A percentile compares a stretch with the other conserved stretches of the same genome.
Conservation (phyloP, 37 sponge, comb jelly and placozoan genomes). For the Sycon ciliatum region DNA sequence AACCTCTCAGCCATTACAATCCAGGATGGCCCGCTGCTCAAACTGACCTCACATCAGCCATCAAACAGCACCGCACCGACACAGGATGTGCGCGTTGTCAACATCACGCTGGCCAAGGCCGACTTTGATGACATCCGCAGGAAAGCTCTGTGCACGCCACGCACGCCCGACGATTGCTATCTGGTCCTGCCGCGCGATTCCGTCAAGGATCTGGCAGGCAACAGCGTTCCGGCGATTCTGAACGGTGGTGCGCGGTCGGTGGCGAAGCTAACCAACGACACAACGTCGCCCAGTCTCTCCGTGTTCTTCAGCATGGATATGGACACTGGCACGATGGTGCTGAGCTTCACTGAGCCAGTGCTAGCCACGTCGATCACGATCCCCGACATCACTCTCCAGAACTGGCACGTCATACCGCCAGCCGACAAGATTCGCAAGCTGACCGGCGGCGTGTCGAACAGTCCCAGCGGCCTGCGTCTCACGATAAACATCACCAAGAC, state of each 20-base stretch:
- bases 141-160: background rate
- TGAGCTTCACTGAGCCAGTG: conserved; percentile 23
- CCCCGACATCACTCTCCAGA: conserved; percentile 40
- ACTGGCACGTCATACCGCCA: no score
- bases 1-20: conserved; percentile 10
- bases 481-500: conserved; percentile 29
- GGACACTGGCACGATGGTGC: conserved; percentile 16
- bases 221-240: conserved; percentile 13
- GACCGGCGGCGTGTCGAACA: conserved; percentile 50
- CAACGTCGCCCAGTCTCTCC: conserved; percentile 37
- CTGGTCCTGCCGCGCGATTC: conserved; percentile 12
- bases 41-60: conserved; percentile 1
- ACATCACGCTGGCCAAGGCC: background rate
- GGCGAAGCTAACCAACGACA: conserved; percentile 25
- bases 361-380: conserved; percentile 10
- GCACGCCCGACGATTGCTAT: background rate
- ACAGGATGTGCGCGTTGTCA: background rate
- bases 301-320: conserved; percentile 24
- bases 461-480: conserved; percentile 46
- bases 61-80: background rate
- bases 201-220: conserved; percentile 43
- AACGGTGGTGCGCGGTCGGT: conserved; percentile 27
- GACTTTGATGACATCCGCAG: background rate
- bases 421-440: no score
- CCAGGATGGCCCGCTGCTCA: background rate